phyloP scores from a whole-genome alignment of 1,140 invertebrate species.

The Lordiphosa clarofinis region DNA sequence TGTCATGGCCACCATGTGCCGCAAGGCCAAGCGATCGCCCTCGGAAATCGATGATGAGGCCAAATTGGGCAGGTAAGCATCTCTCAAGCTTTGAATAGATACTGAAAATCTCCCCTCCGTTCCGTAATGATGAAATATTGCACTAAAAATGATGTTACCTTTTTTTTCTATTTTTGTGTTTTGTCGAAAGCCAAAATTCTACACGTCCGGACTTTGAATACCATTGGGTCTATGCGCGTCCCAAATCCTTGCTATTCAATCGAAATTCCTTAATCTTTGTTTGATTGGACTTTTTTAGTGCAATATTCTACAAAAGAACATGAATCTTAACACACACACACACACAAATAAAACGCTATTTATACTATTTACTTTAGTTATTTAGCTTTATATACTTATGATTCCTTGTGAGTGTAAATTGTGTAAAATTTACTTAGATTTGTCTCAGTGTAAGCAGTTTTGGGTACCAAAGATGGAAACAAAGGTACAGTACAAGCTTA shows the following conservation, averaged over 20 bases:
- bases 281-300: slow-evolving; percentile 66
- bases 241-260: slow-evolving; percentile 74
- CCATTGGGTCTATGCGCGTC: slow-evolving; percentile 77
- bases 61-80: slow-evolving; percentile 88
- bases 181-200: slow-evolving; percentile 35
- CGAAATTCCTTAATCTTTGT: slow-evolving; percentile 73
- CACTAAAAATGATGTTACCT: slow-evolving; percentile 64
- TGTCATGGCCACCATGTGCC: slow-evolving; percentile 86
- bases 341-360: slow-evolving; percentile 8
- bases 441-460: no score
- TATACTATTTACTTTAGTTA: no score
- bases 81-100: not conserved
- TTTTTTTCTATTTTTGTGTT: slow-evolving; percentile 27
- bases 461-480: no score
- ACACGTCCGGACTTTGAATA: slow-evolving; percentile 72
- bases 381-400: no score
- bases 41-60: slow-evolving; percentile 85
- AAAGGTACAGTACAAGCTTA: no score
- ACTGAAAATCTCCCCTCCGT: no score
- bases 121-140: slow-evolving; percentile 47
- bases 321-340: not conserved
- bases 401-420: no score
- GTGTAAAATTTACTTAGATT: no score
- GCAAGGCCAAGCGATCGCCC: slow-evolving; percentile 80
- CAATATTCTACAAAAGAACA: slow-evolving; percentile 52